Evolutionary conservation across 1,140 invertebrate genomes (phyloP), one percentile per base, ranked within the genome.

Genomic region (Heliothis virescens): DNA sequence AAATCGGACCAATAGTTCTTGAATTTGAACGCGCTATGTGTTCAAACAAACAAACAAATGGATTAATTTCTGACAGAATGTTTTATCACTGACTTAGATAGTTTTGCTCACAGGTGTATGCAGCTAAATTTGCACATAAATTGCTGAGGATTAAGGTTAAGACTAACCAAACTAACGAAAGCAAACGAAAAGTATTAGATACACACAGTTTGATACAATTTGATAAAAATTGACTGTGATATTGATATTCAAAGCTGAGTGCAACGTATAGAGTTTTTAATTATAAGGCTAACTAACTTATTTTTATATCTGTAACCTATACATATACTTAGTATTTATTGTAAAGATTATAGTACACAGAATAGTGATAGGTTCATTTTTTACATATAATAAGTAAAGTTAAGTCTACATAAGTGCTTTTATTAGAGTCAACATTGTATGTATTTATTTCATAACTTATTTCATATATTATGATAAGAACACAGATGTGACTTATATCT

Each of bases 161-260:
- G 29, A 52, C 41, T 48, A 48, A 60, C n/a, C 12, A 16, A 60
- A 76, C 60, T 52, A 76, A 76, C 47, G 73, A 75, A 76, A n/a
- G 59, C 57, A 75, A 53, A 76, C 59, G 59, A 76, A 65, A 60
- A 72, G 65, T 76, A 79, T 52, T 50, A 81, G 50, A 78, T 69
- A 78, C 62, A 73, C 34, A 78, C 75, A 78, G 63, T 78, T 83
- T 63, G 73, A 83, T 76, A 82, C 79, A 83, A 83, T 82, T 84
- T 82, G 65, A 62, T 74, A 74, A 82, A 84, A 86, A 86, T 84
- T 88, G 83, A 85, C 87, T 88, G 87, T 88, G 87, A 88, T 88
- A 88, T 85, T 85, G 82, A 69, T 78, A 84, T 82, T 87, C 81
- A 83, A 84, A 81, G 82, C 75, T 74, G 15, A 80, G 29, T 67